These are phyloP conservation scores for Monopterus albus DNA, from an alignment of 2,113 vertebrate genomes.

Conservation along the genomic window DNA sequence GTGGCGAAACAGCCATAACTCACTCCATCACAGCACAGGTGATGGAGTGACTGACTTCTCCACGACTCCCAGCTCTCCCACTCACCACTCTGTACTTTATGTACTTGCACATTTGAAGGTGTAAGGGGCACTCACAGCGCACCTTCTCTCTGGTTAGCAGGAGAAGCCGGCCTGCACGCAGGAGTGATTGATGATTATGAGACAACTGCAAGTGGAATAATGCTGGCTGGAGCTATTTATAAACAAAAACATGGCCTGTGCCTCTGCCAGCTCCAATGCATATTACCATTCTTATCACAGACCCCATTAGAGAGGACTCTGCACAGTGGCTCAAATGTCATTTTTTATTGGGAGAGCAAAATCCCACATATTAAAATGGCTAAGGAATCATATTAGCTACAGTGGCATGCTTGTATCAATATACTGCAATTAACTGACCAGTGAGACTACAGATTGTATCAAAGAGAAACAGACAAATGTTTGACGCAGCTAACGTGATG, in stretches of 20 bases:
- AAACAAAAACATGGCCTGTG: slow-evolving; percentile 79
- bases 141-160: slow-evolving; percentile 66
- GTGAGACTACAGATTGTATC: slow-evolving; percentile 33
- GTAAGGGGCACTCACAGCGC: slow-evolving; percentile 62
- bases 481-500: neutral
- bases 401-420: slow-evolving; percentile 62
- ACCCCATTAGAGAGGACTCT: slow-evolving; percentile 63
- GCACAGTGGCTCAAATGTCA: slow-evolving; percentile 61
- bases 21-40: slow-evolving; percentile 43
- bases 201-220: slow-evolving; percentile 80
- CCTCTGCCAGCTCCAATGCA: slow-evolving; percentile 70
- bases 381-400: slow-evolving; percentile 49
- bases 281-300: slow-evolving; percentile 73
- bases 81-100: slow-evolving; percentile 61
- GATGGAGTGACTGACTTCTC: neutral
- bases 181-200: slow-evolving; percentile 83
- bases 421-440: slow-evolving; percentile 67
- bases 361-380: slow-evolving; percentile 61
- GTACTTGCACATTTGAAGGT: slow-evolving; percentile 68
- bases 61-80: slow-evolving; percentile 46
- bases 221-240: slow-evolving; percentile 82
- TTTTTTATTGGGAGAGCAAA: slow-evolving; percentile 59
- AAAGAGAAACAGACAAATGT: no score
- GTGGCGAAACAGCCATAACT: slow-evolving; percentile 48
- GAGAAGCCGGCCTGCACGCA: slow-evolving; percentile 42